phyloP scores from a whole-genome alignment of 2,113 vertebrate genomes.

The Pollachius pollachius region DNA sequence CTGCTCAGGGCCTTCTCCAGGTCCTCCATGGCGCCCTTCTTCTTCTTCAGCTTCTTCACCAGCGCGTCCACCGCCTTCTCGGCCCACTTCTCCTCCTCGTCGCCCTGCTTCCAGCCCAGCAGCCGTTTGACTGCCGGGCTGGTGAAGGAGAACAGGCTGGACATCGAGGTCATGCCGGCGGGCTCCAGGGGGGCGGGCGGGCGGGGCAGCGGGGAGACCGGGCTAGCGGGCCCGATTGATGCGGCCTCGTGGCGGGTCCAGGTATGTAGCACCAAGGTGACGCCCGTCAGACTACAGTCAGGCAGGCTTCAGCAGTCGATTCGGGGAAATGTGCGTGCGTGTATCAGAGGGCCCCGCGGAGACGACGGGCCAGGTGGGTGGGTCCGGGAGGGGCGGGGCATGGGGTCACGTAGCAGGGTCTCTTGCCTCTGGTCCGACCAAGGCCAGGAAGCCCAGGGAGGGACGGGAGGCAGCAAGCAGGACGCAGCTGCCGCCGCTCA shows the following conservation, averaged over 20 bases:
- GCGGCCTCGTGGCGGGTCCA: background rate
- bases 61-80: conserved; percentile 97
- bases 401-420: conserved; percentile 33
- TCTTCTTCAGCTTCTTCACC: conserved; percentile 98
- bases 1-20: conserved; percentile 97
- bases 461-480: conserved; percentile 68
- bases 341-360: background rate
- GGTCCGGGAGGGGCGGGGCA: conserved; percentile 15
- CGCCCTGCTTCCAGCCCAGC: conserved; percentile 98
- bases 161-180: conserved; percentile 82
- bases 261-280: too few relatives aligned
- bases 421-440: conserved; percentile 70
- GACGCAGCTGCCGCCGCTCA: conserved; percentile 80
- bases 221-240: background rate
- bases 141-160: conserved; percentile 99
- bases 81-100: conserved; percentile 99
- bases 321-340: conserved; percentile 9
- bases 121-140: conserved; percentile 97
- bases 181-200: conserved; percentile 15
- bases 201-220: background rate
- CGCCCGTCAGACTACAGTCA: background rate
- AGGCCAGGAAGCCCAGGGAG: conserved; percentile 77
- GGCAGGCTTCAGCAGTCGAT: background rate
- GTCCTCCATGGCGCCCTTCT: conserved; percentile 98
- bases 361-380: conserved; percentile 10